A percentile compares a stretch with the other conserved stretches of the same genome.
Evolutionary conservation across 2,797 vertebrate species (phyloP).

Genomic region (Cryptoblepharus egeriae): DNA sequence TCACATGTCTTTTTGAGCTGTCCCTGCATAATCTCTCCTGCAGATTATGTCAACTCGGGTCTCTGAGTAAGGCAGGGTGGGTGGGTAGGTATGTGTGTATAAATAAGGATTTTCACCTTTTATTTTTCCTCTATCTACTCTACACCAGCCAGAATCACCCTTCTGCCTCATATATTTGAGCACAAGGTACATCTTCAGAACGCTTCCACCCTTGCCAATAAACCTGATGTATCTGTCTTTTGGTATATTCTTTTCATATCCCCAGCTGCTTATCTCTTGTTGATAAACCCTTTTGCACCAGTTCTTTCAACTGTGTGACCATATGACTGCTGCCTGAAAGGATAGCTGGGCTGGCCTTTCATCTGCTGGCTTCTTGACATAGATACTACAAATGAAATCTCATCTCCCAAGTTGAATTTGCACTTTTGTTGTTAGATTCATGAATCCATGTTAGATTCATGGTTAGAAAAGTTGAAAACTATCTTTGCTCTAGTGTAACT

Average conservation of each 20-base stretch:
- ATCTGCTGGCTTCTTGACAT: neutral
- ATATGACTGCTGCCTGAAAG: neutral
- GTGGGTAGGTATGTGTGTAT: no score
- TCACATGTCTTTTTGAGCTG: neutral
- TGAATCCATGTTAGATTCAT: neutral
- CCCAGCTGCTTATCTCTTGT: neutral
- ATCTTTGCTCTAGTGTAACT: neutral
- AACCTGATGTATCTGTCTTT: neutral
- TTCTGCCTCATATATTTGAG: neutral
- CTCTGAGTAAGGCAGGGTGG: no score
- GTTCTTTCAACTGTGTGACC: neutral
- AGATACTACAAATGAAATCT: constrained; percentile 2
- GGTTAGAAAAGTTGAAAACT: neutral
- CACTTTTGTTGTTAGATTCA: neutral
- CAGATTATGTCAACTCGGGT: neutral
- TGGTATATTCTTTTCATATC: neutral
- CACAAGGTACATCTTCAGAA: neutral
- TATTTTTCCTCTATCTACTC: neutral
- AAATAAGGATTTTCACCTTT: no score
- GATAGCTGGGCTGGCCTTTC: neutral
- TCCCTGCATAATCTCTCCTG: neutral
- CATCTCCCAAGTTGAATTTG: neutral
- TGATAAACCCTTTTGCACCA: neutral
- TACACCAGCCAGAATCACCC: neutral
- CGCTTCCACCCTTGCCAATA: neutral